A percentile compares a stretch with the other conserved stretches of the same genome.
phyloP scores from a whole-genome alignment of 2,888 invertebrate genomes.

The Saturnia pavonia region DNA sequence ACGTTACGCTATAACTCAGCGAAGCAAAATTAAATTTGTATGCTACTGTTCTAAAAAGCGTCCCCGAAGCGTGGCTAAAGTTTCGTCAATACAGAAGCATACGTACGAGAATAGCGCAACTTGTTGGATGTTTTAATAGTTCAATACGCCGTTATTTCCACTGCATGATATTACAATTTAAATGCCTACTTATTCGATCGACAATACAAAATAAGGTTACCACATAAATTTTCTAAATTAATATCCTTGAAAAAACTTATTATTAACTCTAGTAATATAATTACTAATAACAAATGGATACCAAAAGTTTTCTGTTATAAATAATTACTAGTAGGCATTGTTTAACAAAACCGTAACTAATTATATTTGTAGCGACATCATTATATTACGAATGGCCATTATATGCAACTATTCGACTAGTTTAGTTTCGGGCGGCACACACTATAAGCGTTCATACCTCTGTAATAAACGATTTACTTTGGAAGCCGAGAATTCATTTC shows the following conservation, averaged over 20 bases:
- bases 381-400: too few species aligned
- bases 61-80: conserved; percentile 30
- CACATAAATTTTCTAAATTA: conserved; percentile 1
- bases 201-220: not conserved
- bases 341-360: not conserved
- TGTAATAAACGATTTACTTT: too few species aligned
- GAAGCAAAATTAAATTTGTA: conserved; percentile 46
- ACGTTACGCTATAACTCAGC: conserved; percentile 39
- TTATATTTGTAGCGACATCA: too few species aligned
- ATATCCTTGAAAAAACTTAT: not conserved
- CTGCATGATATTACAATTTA: conserved; percentile 13
- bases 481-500: too few species aligned
- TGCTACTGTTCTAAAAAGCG: conserved; percentile 39
- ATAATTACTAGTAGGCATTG: not conserved
- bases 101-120: conserved; percentile 16
- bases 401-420: too few species aligned
- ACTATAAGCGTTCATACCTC: too few species aligned
- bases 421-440: too few species aligned
- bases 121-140: conserved; percentile 16
- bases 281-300: not conserved
- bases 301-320: not conserved
- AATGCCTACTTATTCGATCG: not conserved
- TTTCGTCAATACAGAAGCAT: conserved; percentile 24
- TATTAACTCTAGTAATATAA: not conserved
- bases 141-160: conserved; percentile 15